These are phyloP conservation scores for Pseudomugil gertrudae DNA, from an alignment of 2,797 vertebrate species.

Conservation along the genomic window DNA sequence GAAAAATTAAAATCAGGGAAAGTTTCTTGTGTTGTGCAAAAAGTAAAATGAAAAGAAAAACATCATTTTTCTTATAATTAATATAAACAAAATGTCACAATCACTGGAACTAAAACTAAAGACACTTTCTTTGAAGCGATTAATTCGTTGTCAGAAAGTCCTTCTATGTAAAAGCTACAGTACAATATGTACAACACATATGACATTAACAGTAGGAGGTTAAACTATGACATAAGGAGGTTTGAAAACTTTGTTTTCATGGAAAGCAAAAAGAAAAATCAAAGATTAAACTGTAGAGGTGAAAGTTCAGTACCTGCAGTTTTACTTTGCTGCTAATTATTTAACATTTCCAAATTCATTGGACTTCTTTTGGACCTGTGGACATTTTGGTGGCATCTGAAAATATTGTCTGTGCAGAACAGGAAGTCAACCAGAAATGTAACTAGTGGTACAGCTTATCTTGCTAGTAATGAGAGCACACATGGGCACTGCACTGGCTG, in stretches of 20 bases:
- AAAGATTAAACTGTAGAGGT: conserved; percentile 15
- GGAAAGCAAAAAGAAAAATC: conserved; percentile 19
- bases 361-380: conserved; percentile 19
- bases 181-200: conserved; percentile 65
- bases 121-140: conserved; percentile 22
- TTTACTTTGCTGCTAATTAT: conserved; percentile 25
- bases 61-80: not conserved
- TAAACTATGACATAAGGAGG: conserved; percentile 25
- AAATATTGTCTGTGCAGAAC: conserved; percentile 28
- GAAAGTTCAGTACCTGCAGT: conserved; percentile 2
- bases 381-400: conserved; percentile 4
- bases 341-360: conserved; percentile 5
- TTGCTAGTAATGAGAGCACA: conserved; percentile 36
- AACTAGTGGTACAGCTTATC: conserved; percentile 36
- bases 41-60: conserved; percentile 6
- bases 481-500: conserved; percentile 24
- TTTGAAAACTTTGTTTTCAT: conserved; percentile 29
- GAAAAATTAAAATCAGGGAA: conserved; percentile 25
- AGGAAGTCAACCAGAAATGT: conserved; percentile 21
- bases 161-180: conserved; percentile 45
- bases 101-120: conserved; percentile 11
- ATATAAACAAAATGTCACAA: conserved; percentile 23
- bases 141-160: not conserved
- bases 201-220: not conserved
- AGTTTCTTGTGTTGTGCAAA: conserved; percentile 24